A percentile compares a stretch with the other conserved stretches of the same genome.
phyloP scores from a whole-genome alignment of 30 jellyfish, hydroid and myxozoan genomes.

The Pseudorhiza aurosa region DNA sequence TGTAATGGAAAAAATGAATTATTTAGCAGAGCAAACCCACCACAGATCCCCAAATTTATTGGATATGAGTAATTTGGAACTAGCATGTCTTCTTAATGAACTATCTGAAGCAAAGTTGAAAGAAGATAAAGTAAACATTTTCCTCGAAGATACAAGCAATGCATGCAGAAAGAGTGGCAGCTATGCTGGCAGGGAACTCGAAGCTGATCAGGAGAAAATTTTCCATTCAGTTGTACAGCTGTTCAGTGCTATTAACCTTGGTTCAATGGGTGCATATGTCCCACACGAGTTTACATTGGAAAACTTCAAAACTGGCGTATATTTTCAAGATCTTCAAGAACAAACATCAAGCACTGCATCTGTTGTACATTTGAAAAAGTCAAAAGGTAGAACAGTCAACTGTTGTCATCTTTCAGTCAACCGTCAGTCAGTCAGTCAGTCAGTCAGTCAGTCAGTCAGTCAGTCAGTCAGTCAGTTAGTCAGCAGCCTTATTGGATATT shows the following conservation, averaged over 20 bases:
- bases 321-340: no score
- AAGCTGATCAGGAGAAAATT: background rate
- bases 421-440: no score
- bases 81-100: constrained; percentile 1
- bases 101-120: background rate
- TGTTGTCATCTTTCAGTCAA: no score
- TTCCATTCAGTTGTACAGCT: background rate
- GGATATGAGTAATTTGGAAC: background rate
- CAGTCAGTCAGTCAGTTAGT: no score
- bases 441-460: no score
- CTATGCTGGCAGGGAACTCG: background rate
- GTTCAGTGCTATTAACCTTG: background rate
- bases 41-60: background rate
- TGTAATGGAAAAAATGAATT: background rate
- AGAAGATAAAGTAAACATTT: background rate
- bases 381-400: no score
- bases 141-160: background rate
- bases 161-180: no score
- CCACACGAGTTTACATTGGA: background rate
- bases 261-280: background rate
- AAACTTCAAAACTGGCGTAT: background rate
- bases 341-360: no score
- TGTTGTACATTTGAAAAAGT: no score
- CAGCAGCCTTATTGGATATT: no score
- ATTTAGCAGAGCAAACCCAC: background rate